Evolutionary conservation across 2,888 invertebrate species (phyloP).

Genomic region (Glaucopsyche alexis): DNA sequence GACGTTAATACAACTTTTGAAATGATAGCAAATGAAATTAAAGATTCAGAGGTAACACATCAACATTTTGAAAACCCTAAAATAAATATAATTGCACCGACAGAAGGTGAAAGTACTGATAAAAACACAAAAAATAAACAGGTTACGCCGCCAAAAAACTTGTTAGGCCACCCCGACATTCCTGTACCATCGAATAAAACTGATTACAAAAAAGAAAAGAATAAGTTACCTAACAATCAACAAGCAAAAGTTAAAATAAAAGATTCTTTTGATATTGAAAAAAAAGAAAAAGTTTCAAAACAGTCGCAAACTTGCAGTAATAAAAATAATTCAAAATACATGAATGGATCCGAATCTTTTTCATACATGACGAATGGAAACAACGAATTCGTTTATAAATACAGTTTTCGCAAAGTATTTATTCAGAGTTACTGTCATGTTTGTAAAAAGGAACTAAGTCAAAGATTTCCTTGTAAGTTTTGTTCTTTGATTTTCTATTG

Average conservation of each 20-base stretch:
- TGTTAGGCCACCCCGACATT: conserved; percentile 74
- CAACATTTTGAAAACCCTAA: conserved; percentile 52
- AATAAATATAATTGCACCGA: conserved; percentile 60
- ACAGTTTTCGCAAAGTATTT: conserved; percentile 83
- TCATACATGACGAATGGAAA: conserved; percentile 72
- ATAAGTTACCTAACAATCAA: conserved; percentile 66
- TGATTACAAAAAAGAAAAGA: conserved; percentile 75
- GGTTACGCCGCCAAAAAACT: conserved; percentile 77
- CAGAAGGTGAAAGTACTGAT: conserved; percentile 50
- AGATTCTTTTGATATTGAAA: conserved; percentile 58
- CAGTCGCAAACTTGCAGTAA: conserved; percentile 60
- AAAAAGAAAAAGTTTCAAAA: conserved; percentile 50
- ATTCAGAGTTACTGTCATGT: conserved; percentile 80
- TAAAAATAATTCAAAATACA: conserved; percentile 47
- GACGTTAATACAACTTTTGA: conserved; percentile 70
- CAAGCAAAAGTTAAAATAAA: conserved; percentile 71
- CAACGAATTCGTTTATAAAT: conserved; percentile 82
- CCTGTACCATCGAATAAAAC: conserved; percentile 77
- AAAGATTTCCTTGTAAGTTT: conserved; percentile 61
- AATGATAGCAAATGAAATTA: conserved; percentile 60
- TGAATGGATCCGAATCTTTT: conserved; percentile 49
- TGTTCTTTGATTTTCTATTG: conserved; percentile 85
- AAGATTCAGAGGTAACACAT: conserved; percentile 37
- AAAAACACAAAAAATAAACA: conserved; percentile 49
- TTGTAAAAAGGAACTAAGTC: conserved; percentile 64